Conservation (phyloP, 2,888 invertebrate species). For the Cyclophora punctaria region DNA sequence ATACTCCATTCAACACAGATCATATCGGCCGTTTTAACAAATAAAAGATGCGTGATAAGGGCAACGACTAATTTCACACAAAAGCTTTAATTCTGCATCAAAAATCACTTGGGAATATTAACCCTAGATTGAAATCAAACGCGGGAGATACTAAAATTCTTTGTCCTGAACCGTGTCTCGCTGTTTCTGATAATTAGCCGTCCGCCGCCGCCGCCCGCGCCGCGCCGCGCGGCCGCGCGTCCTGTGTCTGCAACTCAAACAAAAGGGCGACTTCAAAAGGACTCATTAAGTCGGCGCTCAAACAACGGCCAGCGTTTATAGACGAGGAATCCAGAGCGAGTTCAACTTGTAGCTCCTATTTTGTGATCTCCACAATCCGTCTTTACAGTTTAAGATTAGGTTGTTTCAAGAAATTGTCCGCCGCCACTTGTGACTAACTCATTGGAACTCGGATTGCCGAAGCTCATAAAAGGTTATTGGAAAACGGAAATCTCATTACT, state of each 20-base stretch:
- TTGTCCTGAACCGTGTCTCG: constrained; percentile 10
- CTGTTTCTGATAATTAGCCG: constrained; percentile 42
- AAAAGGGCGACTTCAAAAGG: constrained; percentile 52
- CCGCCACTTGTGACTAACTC: no score
- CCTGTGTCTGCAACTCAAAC: constrained; percentile 50
- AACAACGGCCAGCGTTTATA: constrained; percentile 34
- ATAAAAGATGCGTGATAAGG: no score
- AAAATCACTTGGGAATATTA: no score
- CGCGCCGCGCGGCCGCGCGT: constrained; percentile 28
- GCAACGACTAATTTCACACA: no score
- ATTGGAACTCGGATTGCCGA: no score
- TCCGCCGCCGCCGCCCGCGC: constrained; percentile 9
- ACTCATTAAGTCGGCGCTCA: constrained; percentile 52
- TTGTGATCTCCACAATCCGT: neutral
- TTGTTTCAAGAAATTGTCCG: no score
- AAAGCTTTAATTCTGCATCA: no score
- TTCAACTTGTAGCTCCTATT: neutral
- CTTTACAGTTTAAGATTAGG: neutral
- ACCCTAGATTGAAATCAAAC: constrained; percentile 7
- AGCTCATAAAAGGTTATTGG: no score
- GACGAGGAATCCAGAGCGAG: constrained; percentile 6
- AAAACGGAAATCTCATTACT: no score
- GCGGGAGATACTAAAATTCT: neutral
- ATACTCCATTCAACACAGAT: no score
- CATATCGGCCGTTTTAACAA: no score